Base-by-base conservation (phyloP, 2,888 invertebrate genomes). In the Eupithecia insigniata region DNA sequence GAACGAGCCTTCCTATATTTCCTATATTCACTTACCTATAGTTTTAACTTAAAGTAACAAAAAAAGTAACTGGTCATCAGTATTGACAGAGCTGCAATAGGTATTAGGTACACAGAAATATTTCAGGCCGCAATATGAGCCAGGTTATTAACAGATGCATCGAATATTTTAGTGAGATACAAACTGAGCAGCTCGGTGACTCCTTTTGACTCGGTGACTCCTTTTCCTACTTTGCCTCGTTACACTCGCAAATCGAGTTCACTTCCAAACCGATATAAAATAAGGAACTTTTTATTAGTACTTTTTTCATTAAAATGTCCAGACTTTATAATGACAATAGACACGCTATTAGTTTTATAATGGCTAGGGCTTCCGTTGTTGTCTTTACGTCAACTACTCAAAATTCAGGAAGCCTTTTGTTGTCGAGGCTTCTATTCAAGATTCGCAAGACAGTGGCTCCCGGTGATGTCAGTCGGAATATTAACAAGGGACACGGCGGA, bases 321-420 rank as follows among this genome's bases (percentile, higher is more conserved):
- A 3, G 34, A n/a, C 8, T 62, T 32, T 32, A 26, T 85, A 84
- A 82, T 84, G 78, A 85, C 83, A 84, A 85, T 84, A 80, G 83
- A 81, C 81, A 82, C 81, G 81, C 80, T 82, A 83, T 84, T 83
- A 84, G 81, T 85, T 84, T 84, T 84, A 82, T 82, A 80, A 84
- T 80, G 72, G 75, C 73, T 76, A 77, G 77, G 79, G 80, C 83
- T 83, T 79, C 83, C 76, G 83, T 80, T 77, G 81, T 84, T 84
- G 82, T 83, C 84, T 86, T 84, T 82, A 83, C 84, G 84, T 85
- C 85, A 85, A 85, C 90, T 88, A 83, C 85, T 90, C 89, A 88
- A 87, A 89, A 90, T 90, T 90, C 90, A 89, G 89, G 84, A 87
- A 85, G 87, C 84, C 88, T 87, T 88, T 90, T 90, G 90, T 90